Conservation (phyloP, 2,888 invertebrate species). For the Amorpha juglandis region DNA sequence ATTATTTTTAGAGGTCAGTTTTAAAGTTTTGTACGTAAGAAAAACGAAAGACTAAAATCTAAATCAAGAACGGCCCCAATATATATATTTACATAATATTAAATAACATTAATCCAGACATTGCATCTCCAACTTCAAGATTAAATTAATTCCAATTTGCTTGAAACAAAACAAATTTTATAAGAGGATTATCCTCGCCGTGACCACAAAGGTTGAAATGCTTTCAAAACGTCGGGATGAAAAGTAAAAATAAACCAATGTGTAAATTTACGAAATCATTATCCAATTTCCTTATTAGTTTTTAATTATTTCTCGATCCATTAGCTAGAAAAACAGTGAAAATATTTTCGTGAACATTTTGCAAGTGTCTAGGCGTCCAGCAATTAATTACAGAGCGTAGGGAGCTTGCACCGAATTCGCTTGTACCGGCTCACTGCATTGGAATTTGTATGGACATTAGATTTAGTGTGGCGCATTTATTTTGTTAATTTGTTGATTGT, state of each 20-base stretch:
- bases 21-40: too few species aligned
- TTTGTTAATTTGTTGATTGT: neutral
- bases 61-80: too few species aligned
- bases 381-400: constrained; percentile 15
- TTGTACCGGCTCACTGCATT: constrained; percentile 29
- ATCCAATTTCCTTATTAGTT: constrained; percentile 20
- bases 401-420: constrained; percentile 30
- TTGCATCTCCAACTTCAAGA: neutral
- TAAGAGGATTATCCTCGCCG: too few species aligned
- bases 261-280: too few species aligned
- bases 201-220: too few species aligned
- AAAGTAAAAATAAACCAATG: too few species aligned
- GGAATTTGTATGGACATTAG: constrained; percentile 17
- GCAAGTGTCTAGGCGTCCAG: constrained; percentile 15
- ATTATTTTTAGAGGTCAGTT: too few species aligned
- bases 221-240: too few species aligned
- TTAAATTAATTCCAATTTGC: neutral
- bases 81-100: too few species aligned
- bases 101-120: neutral
- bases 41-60: too few species aligned
- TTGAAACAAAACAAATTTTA: too few species aligned
- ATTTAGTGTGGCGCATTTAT: constrained; percentile 7
- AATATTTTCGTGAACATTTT: constrained; percentile 22
- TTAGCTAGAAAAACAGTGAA: constrained; percentile 1
- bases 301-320: constrained; percentile 31